These are phyloP conservation scores for Drosophila asahinai DNA, from an alignment of 1,140 invertebrate species.

Conservation along the genomic window DNA sequence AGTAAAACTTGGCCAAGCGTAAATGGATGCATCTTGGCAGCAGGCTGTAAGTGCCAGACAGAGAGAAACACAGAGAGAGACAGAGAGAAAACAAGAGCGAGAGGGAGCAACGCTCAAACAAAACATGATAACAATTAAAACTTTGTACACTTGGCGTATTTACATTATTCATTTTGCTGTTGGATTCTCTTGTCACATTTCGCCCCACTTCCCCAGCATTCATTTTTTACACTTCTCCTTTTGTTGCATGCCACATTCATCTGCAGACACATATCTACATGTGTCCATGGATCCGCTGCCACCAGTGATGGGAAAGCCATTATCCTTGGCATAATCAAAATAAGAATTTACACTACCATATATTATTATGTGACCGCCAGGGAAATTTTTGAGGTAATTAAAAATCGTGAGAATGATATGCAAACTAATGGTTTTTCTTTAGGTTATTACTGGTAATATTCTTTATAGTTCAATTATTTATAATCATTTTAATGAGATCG, in stretches of 20 bases:
- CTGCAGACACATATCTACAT: slow-evolving; percentile 14
- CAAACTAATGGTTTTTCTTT: neutral
- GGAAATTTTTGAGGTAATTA: too few relatives aligned
- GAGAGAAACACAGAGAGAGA: neutral
- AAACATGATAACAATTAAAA: slow-evolving; percentile 83
- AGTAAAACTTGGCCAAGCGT: slow-evolving; percentile 76
- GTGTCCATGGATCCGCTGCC: slow-evolving; percentile 20
- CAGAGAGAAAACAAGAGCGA: slow-evolving; percentile 3
- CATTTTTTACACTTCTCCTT: slow-evolving; percentile 41
- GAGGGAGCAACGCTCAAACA: slow-evolving; percentile 60
- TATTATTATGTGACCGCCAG: neutral
- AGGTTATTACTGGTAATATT: too few relatives aligned
- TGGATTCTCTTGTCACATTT: slow-evolving; percentile 79
- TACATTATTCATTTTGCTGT: slow-evolving; percentile 80
- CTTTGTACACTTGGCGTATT: slow-evolving; percentile 81
- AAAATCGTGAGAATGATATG: neutral
- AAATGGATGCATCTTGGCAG: slow-evolving; percentile 77
- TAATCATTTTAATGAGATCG: too few relatives aligned
- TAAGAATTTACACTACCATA: too few relatives aligned
- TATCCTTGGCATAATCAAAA: neutral
- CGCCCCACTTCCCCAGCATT: slow-evolving; percentile 23
- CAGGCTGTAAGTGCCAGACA: slow-evolving; percentile 56
- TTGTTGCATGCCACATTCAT: slow-evolving; percentile 23
- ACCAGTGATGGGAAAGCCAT: slow-evolving; percentile 21
- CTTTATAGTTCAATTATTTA: too few relatives aligned